Evolutionary conservation across 2,797 vertebrate genomes (phyloP), one percentile per base, ranked within the genome.

Genomic region (Micrastur ruficollis): DNA sequence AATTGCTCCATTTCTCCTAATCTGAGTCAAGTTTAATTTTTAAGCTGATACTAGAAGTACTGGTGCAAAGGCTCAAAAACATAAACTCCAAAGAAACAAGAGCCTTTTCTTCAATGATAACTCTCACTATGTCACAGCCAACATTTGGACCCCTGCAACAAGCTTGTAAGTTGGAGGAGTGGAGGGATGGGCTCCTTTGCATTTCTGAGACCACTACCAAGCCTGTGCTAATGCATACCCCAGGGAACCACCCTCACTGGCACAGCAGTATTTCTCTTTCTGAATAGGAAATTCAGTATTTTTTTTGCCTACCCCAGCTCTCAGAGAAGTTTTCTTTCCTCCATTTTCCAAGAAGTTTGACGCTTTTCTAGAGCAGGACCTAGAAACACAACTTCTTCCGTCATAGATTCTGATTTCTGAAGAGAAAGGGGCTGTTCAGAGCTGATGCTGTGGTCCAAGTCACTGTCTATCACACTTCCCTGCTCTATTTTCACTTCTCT

Each of bases 401-500:
- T 93, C 93, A 84, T 80, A 74, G 73, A 23, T 75, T 96, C 95
- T 50, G 68, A 81, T 94, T 93, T 94, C 90, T 95, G 89, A 95
- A 71, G 84, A 93, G 85, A 95, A 95, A 88, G 75, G 65, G 94
- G 92, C 82, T 95, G 87, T 96, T 94, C 91, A 86, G 91, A 91
- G 86, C 81, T 70, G 91, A 92, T 95, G 92, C 86, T 89, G 81
- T 94, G 46, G 53, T 97, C 96, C 92, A 89, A 74, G 88, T 96
- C 95, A 93, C 92, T 95, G 95, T 97, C 97, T 95, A 96, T 97
- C 97, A 95, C 93, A 96, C 93, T 96, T 94, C 72, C 75, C 82
- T 63, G 73, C 56, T 96, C 65, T 93, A 81, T 95, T 97, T 96
- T 94, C 94, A 94, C 92, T 94, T 96, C 98, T 98, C 97, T 98